Base-by-base conservation (phyloP, 2,888 invertebrate genomes). In the Nomada ruficornis region DNA sequence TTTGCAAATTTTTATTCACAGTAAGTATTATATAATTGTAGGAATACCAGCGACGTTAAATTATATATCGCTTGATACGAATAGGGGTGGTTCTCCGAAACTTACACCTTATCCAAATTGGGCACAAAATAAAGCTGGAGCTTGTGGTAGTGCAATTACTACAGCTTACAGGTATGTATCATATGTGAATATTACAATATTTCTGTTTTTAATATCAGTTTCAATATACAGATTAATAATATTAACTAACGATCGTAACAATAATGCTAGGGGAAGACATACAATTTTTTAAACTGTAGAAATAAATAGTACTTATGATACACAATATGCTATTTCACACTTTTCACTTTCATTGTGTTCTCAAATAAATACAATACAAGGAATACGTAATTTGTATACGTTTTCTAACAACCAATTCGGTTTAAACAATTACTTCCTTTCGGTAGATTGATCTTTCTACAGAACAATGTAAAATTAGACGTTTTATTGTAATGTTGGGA, bases 31-130 rank as follows among this genome's bases (percentile, higher is more conserved):
- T 47, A 13, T 47, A 47, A 85, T 94, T 93, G 23, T 92, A 97
- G 97, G 97, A 89, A 96, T 98, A 82, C 97, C 97, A 52, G 96
- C 97, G 4, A 97, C 97, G 1, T 94, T 98, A 81, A 98, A 97
- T 92, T 97, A 97, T 94, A 96, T 98, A 80, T 95, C 96, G 3
- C 94, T 97, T 89, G 96, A 96, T 85, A 95, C 95, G 15, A 95
- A 95, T 18, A 94, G 95, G 85, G 95, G 95, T 13, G 96, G 96
- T n/a, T 96, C 97, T 0, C 97, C 97, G 0, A 95, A 96, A 85
- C 94, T 98, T 52, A 96, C 95, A 77, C 97, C 98, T 1, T 98
- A 97, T 92, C 98, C 98, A 10, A 96, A 96, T 91, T 97, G 96
- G 95, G 94, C 95, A 60, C 96, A 95, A 90, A 98, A 98, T 90